phyloP scores from a whole-genome alignment of 1,140 invertebrate genomes.

The Muscidifurax raptorellus region DNA sequence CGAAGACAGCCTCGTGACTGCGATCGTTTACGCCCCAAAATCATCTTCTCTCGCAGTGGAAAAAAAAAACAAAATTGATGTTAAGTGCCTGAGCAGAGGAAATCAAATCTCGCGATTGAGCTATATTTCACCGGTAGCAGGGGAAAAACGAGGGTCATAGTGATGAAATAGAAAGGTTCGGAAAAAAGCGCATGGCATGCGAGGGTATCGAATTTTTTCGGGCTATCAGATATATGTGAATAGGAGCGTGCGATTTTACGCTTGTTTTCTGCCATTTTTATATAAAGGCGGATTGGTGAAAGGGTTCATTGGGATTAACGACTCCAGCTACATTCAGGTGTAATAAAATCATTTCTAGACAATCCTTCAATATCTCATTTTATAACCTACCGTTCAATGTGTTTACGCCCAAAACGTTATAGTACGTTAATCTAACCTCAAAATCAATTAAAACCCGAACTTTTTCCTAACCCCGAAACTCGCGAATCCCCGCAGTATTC shows the following conservation, averaged over 20 bases:
- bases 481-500: too few relatives aligned
- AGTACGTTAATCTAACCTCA: not conserved
- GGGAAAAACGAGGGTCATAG: not conserved
- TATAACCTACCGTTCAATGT: too few relatives aligned
- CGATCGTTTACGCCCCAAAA: not conserved
- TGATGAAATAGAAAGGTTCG: not conserved
- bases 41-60: not conserved
- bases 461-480: not conserved
- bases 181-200: not conserved
- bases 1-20: not conserved
- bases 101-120: conserved; percentile 28
- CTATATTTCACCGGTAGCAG: not conserved
- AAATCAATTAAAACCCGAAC: not conserved
- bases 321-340: not conserved
- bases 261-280: not conserved
- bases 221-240: not conserved
- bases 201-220: not conserved
- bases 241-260: not conserved
- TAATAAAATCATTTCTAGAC: not conserved
- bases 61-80: not conserved
- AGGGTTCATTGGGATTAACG: not conserved
- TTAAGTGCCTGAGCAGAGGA: conserved; percentile 6
- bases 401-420: not conserved
- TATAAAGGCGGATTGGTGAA: not conserved
- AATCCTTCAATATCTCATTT: not conserved